Base-by-base conservation (phyloP, 2,113 vertebrate species). In the Balaeniceps rex region DNA sequence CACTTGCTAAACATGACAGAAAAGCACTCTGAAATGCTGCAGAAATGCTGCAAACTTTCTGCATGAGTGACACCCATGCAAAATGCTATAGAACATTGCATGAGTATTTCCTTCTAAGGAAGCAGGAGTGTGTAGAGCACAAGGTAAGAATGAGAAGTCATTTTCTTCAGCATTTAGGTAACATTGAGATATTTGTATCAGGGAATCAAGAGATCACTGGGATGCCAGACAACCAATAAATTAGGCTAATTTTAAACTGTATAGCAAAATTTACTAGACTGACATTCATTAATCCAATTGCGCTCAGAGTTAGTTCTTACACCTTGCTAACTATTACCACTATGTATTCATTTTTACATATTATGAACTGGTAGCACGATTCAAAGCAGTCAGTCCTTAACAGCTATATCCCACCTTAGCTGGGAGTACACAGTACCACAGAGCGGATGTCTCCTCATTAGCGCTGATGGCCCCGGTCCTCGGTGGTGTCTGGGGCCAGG, bases 381-480 rank as follows among this genome's bases (percentile, higher is more conserved):
- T 47, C 46, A 28, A 52, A 81, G n/a, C 13, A 22, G 54, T n/a
- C 40, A 25, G 49, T 19, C 19, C 16, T 8, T 23, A 42, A 29
- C 21, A 84, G 42, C 34, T 71, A 4, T 14, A n/a, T 10, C 65
- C 29, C 36, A 54, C 51, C 52, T 58, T 4, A 19, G 12, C 49
- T 52, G 18, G 9, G 12, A 9, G 23, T 1, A 7, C 6, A 6
- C 19, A 31, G 22, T 10, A 33, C 38, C 36, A 13, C 21, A 36
- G 24, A 19, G 78, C 4, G 2, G 46, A 25, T 6, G 15, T 13
- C 28, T n/a, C 23, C 28, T 34, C 1, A 0, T 11, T 4, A n/a
- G 38, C 0, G 4, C 83, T 33, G 44, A 28, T 38, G 10, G 28
- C 33, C 68, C 42, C 1, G 1, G 12, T 25, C 47, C 58, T 60